Percentiles rank a stretch among this genome's conserved stretches.
Evolutionary conservation across 2,797 vertebrate genomes (phyloP).

Genomic region (Tapirus indicus): DNA sequence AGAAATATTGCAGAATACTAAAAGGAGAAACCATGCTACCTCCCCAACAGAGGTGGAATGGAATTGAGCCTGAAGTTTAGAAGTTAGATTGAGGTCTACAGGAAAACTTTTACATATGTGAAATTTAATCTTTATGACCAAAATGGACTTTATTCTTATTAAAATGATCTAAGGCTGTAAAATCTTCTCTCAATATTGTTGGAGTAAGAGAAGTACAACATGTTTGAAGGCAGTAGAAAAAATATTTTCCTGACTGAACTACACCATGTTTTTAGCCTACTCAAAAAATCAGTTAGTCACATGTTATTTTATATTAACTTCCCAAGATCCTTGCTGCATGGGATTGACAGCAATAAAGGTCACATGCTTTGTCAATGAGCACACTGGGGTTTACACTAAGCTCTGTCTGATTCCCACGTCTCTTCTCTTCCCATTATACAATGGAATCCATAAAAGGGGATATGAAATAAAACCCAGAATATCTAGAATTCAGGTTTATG

Average conservation of each 20-base stretch:
- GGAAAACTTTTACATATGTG: background rate
- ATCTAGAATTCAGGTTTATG: background rate
- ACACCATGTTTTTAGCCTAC: background rate
- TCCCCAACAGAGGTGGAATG: background rate
- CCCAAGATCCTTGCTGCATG: background rate
- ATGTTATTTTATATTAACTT: background rate
- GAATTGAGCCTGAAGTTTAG: background rate
- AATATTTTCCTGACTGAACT: background rate
- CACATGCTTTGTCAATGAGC: background rate
- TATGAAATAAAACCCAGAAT: background rate
- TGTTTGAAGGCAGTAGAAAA: background rate
- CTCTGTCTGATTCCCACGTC: background rate
- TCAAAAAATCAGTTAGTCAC: background rate
- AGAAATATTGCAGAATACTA: background rate
- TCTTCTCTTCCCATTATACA: background rate
- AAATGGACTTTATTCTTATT: constrained; percentile 1
- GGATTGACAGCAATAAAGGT: background rate
- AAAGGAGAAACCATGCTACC: background rate
- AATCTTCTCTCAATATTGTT: background rate
- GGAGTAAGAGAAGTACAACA: background rate
- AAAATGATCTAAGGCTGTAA: background rate
- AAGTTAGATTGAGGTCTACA: constrained; percentile 7
- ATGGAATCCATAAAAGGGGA: background rate
- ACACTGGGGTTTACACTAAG: background rate
- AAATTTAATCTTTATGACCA: background rate